These are phyloP conservation scores for Dastarcus helophoroides DNA, from an alignment of 2,888 invertebrate species.

Conservation along the genomic window DNA sequence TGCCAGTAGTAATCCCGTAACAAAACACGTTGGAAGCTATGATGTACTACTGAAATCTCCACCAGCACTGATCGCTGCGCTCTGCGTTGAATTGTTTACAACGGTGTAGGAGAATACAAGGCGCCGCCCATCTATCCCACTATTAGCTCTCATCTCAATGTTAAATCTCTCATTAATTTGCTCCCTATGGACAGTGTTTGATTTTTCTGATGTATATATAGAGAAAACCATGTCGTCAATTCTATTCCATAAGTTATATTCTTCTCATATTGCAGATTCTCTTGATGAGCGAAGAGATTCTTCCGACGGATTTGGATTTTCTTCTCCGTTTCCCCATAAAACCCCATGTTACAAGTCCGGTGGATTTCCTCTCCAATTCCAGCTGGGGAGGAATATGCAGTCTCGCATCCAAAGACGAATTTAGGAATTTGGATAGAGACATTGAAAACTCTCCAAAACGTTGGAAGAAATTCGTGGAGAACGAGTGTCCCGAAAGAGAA, in stretches of 20 bases:
- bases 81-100: too few species aligned
- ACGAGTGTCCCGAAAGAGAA: conserved; percentile 89
- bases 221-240: background rate
- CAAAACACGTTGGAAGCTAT: too few species aligned
- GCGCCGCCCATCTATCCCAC: too few species aligned
- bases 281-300: conserved; percentile 76
- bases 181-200: background rate
- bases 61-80: too few species aligned
- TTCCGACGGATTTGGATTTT: conserved; percentile 78
- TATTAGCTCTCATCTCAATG: too few species aligned
- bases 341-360: conserved; percentile 87
- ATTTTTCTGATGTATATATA: too few species aligned
- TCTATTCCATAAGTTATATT: background rate
- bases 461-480: conserved; percentile 95
- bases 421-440: conserved; percentile 85
- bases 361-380: conserved; percentile 84
- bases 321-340: conserved; percentile 84
- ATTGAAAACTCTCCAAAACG: conserved; percentile 93
- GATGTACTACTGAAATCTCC: too few species aligned
- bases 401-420: conserved; percentile 81
- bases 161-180: too few species aligned
- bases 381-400: conserved; percentile 95
- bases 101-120: too few species aligned
- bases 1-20: too few species aligned
- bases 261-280: conserved; percentile 51